Percentiles rank a stretch among this genome's conserved stretches.
Conservation (phyloP, 2,888 invertebrate genomes). For the Hypolimnas misippus region DNA sequence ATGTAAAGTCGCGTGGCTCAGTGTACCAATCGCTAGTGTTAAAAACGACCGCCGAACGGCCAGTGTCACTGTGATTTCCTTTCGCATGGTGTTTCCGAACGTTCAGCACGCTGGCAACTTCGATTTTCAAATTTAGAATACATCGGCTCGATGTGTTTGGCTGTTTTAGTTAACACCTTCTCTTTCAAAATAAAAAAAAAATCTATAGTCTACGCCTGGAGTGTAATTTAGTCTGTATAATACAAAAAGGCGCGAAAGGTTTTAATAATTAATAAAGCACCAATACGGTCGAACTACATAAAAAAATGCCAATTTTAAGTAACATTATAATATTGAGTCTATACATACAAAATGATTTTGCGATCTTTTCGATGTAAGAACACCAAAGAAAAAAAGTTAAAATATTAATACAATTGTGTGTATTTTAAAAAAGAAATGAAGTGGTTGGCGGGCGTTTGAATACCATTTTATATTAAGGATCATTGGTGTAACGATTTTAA, state of each 20-base stretch:
- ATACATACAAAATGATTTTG: neutral
- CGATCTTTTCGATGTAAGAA: neutral
- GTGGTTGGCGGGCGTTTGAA: constrained; percentile 48
- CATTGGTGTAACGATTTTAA: constrained; percentile 55
- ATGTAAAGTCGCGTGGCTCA: constrained; percentile 24
- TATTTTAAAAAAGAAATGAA: constrained; percentile 8
- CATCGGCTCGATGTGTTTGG: constrained; percentile 8
- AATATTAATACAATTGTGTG: neutral
- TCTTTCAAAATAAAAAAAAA: constrained; percentile 1
- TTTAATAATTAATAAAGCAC: neutral
- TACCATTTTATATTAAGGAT: constrained; percentile 78
- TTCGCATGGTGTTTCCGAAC: constrained; percentile 66
- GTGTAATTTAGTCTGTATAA: constrained; percentile 5
- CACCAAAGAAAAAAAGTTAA: constrained; percentile 15
- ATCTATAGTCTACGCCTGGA: neutral
- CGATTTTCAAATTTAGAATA: neutral
- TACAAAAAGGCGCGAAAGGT: constrained; percentile 4
- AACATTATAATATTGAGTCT: neutral
- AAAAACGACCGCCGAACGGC: constrained; percentile 30
- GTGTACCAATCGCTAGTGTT: constrained; percentile 8
- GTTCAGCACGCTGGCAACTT: constrained; percentile 32
- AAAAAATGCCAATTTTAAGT: neutral
- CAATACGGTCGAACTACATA: neutral
- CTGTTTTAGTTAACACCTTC: neutral
- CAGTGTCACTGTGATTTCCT: constrained; percentile 51